Conservation (phyloP, 2,797 vertebrate genomes). For the Acipenser transmontanus region DNA sequence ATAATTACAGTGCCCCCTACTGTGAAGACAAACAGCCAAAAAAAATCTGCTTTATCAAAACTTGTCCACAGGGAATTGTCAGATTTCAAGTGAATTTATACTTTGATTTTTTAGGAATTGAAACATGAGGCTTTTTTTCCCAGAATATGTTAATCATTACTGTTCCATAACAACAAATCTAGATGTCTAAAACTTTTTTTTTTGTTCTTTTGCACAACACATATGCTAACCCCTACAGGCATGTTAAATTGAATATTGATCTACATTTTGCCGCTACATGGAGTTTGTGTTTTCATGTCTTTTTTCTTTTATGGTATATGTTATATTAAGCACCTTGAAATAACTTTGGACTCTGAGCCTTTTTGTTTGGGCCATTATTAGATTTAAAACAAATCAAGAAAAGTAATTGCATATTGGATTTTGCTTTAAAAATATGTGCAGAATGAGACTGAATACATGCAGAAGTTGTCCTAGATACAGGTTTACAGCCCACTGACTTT, state of each 20-base stretch:
- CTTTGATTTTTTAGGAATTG: too few species aligned
- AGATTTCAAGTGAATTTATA: too few species aligned
- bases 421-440: constrained; percentile 6
- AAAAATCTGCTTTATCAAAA: background rate
- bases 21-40: background rate
- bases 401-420: constrained; percentile 11
- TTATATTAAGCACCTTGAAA: too few species aligned
- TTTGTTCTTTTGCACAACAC: too few species aligned
- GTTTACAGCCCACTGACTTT: constrained; percentile 57
- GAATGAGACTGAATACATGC: constrained; percentile 12
- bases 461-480: constrained; percentile 51
- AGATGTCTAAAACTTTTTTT: too few species aligned
- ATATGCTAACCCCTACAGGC: constrained; percentile 33
- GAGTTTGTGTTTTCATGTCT: constrained; percentile 16
- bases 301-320: too few species aligned
- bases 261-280: constrained; percentile 43
- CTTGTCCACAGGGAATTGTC: too few species aligned
- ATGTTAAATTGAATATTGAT: constrained; percentile 69
- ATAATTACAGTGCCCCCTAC: background rate
- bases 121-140: too few species aligned
- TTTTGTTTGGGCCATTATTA: constrained; percentile 9
- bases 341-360: background rate
- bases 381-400: constrained; percentile 19
- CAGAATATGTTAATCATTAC: too few species aligned
- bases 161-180: too few species aligned